A percentile compares a stretch with the other conserved stretches of the same genome.
Evolutionary conservation across 2,888 invertebrate species (phyloP).

Genomic region (Torymus aiolomorphi): DNA sequence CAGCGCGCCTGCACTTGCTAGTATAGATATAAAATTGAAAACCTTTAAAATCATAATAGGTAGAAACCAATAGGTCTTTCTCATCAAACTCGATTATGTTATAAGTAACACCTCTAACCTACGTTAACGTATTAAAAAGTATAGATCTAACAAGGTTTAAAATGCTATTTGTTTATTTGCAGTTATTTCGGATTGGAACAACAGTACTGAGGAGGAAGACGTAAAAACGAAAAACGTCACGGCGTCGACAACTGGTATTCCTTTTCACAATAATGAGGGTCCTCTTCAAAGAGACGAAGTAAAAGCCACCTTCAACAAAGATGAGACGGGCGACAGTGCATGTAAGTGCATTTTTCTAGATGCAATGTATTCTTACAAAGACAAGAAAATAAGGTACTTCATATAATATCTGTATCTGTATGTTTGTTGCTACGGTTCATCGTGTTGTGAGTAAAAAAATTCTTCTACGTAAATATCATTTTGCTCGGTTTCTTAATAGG

Average conservation of each 20-base stretch:
- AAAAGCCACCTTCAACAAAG: slow-evolving; percentile 79
- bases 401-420: no score
- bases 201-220: slow-evolving; percentile 81
- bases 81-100: no score
- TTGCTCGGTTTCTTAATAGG: no score
- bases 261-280: slow-evolving; percentile 79
- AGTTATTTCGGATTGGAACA: slow-evolving; percentile 78
- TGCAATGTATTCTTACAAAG: slow-evolving; percentile 15
- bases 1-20: no score
- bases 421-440: no score
- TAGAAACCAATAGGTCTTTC: no score
- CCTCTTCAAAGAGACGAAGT: slow-evolving; percentile 84
- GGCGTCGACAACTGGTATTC: slow-evolving; percentile 73
- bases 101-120: no score
- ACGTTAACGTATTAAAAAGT: no score
- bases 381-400: slow-evolving; percentile 5
- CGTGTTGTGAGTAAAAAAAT: no score
- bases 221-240: slow-evolving; percentile 70
- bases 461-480: no score
- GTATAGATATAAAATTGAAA: no score
- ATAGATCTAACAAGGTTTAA: background rate
- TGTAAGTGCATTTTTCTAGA: slow-evolving; percentile 66
- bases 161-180: slow-evolving; percentile 50
- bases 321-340: slow-evolving; percentile 76
- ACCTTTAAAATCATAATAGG: no score